Evolutionary conservation across 2,888 invertebrate genomes (phyloP).

Genomic region (Stratiomys singularior): DNA sequence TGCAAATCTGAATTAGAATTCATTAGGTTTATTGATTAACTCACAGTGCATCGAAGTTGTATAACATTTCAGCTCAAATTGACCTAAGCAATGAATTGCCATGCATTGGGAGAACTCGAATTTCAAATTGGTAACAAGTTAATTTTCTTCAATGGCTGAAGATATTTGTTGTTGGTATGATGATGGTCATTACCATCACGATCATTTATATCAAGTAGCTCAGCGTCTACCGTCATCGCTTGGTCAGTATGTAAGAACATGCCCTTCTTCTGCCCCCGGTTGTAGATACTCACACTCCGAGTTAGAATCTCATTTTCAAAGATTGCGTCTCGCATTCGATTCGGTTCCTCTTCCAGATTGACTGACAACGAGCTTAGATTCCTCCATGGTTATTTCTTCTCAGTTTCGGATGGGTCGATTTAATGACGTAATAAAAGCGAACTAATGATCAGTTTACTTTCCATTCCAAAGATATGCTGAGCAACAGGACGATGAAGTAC

Average conservation of each 20-base stretch:
- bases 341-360: conserved; percentile 8
- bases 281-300: not conserved
- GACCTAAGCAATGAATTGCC: not conserved
- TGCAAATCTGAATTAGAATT: too few relatives aligned
- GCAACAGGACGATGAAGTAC: not conserved
- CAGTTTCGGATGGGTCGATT: not conserved
- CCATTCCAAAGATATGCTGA: conserved; percentile 2
- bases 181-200: conserved; percentile 26
- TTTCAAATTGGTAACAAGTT: conserved; percentile 33
- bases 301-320: not conserved
- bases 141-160: conserved; percentile 8
- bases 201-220: not conserved
- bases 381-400: conserved; percentile 2
- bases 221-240: not conserved
- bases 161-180: conserved; percentile 25
- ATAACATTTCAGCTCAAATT: conserved; percentile 9
- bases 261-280: too few relatives aligned
- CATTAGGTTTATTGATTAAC: too few relatives aligned
- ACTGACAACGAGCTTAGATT: conserved; percentile 25
- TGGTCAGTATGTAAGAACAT: not conserved
- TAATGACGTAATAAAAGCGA: conserved; percentile 35
- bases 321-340: conserved; percentile 6
- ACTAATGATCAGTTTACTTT: conserved; percentile 42
- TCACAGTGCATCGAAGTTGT: too few relatives aligned
- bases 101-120: not conserved